Evolutionary conservation across 2,113 vertebrate genomes (phyloP), one percentile per base, ranked within the genome.

Genomic region (Benitochromis conjunctus): DNA sequence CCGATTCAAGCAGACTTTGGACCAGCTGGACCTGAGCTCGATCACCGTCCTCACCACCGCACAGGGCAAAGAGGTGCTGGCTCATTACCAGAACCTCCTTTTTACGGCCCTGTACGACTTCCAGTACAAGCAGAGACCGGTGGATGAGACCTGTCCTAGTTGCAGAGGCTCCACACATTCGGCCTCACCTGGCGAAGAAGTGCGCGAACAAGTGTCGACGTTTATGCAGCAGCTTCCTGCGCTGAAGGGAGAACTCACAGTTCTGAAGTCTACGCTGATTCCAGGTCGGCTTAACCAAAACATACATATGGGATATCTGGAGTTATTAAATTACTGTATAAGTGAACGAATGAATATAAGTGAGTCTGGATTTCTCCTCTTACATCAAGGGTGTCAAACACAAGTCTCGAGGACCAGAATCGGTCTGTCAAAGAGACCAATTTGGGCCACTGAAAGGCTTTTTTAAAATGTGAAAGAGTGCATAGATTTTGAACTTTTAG

Each of bases 91-190:
- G 89, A 76, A 95, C 43, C 92, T 91, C 62, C 96, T 99, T 18
- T 99, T 99, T 81, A 99, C 98, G 9, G 55, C 89, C 4, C 88
- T 97, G 31, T 99, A 99, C 89, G 88, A 53, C 16, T 97, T 99
- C 60, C 92, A 96, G 3, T 98, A 97, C 56, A 82, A 93, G 71
- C 89, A 94, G 64, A 93, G 91, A 38, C 91, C 82, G 1, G 7
- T 1, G 36, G 14, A 90, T 8, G 6, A 58, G 34, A 84, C 79
- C 41, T 96, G 94, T 81, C 21, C 82, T 12, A 77, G 36, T 57
- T 64, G 56, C 13, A 13, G 9, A 43, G n/a, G 24, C 60, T 66
- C 85, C 89, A 79, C 90, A 74, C 43, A 1, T 1, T 29, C 86
- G 48, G 51, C 80, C 69, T 55, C 81, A 74, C 86, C 93, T 66